phyloP scores from a whole-genome alignment of 2,113 vertebrate genomes.

The Sinosuthora webbiana region DNA sequence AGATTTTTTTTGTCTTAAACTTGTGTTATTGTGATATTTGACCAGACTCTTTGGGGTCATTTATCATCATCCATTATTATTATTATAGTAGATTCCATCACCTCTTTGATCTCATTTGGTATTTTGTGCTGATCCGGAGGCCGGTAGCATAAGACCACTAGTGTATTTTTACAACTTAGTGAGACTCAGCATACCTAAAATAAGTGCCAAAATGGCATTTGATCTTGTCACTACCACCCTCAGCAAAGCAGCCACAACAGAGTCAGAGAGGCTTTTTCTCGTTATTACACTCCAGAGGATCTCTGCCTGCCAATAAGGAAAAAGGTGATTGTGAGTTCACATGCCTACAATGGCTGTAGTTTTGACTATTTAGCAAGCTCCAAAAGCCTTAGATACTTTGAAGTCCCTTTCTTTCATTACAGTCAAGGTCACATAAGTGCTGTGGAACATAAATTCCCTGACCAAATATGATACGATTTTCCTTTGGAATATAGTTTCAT shows the following conservation, averaged over 20 bases:
- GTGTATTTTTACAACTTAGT: constrained; percentile 60
- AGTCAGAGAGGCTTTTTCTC: constrained; percentile 31
- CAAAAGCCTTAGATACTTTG: constrained; percentile 3
- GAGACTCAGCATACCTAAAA: constrained; percentile 28
- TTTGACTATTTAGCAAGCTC: constrained; percentile 36
- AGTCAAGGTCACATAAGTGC: not conserved
- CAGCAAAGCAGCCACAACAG: constrained; percentile 45
- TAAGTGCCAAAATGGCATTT: constrained; percentile 56
- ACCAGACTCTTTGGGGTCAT: not conserved
- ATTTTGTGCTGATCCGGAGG: constrained; percentile 31
- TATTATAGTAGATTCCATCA: constrained; percentile 44
- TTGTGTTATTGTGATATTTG: not conserved
- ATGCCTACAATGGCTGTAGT: not conserved
- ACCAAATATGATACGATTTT: not conserved
- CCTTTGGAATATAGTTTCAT: not conserved
- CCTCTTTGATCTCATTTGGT: constrained; percentile 28
- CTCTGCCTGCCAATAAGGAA: constrained; percentile 30
- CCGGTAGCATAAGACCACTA: not conserved
- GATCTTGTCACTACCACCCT: constrained; percentile 60
- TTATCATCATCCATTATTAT: constrained; percentile 33
- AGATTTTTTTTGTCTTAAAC: not conserved
- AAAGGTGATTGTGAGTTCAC: constrained; percentile 55
- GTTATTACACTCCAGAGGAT: constrained; percentile 38
- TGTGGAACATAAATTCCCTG: constrained; percentile 12
- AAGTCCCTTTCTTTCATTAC: not conserved